These are phyloP conservation scores for Ispidina picta DNA, from an alignment of 2,797 vertebrate genomes.

Conservation along the genomic window DNA sequence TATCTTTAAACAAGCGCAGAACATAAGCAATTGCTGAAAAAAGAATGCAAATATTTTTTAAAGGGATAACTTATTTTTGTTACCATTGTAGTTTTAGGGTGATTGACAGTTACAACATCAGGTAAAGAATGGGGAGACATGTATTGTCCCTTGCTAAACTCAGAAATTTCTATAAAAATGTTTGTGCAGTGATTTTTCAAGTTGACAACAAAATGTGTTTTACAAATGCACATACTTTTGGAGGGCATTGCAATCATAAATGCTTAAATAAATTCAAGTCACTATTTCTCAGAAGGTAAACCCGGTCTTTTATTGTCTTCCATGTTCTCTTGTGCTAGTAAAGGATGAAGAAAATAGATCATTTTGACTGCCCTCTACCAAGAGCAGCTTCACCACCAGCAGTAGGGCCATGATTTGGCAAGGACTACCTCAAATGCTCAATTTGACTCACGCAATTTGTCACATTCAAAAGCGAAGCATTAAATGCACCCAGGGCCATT, in stretches of 20 bases:
- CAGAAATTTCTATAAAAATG: neutral
- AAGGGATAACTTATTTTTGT: neutral
- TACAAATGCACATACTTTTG: neutral
- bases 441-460: neutral
- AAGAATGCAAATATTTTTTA: neutral
- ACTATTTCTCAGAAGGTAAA: neutral
- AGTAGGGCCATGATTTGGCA: neutral
- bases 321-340: neutral
- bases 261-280: neutral
- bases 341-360: neutral
- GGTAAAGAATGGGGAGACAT: neutral
- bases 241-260: neutral
- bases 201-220: neutral
- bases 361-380: neutral
- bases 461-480: neutral
- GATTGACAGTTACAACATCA: neutral
- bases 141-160: neutral
- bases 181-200: neutral
- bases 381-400: neutral
- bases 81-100: neutral
- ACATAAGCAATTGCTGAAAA: neutral
- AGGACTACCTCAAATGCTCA: neutral
- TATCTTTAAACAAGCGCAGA: neutral
- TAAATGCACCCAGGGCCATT: neutral
- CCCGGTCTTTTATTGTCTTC: neutral